Conservation (phyloP, 2,888 invertebrate genomes). For the Poecilus cupreus region DNA sequence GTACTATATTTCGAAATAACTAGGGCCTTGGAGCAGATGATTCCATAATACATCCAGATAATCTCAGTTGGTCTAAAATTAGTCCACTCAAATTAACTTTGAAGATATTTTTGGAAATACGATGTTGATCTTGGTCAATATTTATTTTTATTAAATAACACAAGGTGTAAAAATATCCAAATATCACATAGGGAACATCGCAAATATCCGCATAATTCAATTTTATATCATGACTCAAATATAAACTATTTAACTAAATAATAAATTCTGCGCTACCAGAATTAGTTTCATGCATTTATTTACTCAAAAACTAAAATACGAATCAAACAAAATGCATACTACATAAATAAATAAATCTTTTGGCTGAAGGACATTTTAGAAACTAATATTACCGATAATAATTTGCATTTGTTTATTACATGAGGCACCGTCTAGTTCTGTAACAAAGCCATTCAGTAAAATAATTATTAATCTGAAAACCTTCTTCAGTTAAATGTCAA, state of each 20-base stretch:
- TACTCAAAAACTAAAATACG: not conserved
- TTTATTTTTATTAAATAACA: constrained; percentile 49
- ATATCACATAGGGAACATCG: constrained; percentile 31
- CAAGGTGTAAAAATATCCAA: constrained; percentile 28
- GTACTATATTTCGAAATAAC: constrained; percentile 43
- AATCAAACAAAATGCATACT: too few relatives aligned
- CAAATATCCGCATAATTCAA: constrained; percentile 4
- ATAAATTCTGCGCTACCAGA: constrained; percentile 10
- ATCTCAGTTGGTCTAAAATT: constrained; percentile 39
- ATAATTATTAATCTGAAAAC: too few relatives aligned
- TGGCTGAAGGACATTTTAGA: too few relatives aligned
- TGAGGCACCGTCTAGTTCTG: too few relatives aligned
- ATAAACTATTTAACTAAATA: constrained; percentile 27
- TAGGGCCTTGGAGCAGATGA: constrained; percentile 37
- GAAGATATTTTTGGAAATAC: constrained; percentile 51
- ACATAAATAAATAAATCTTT: too few relatives aligned
- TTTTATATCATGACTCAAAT: constrained; percentile 3
- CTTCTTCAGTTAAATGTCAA: too few relatives aligned
- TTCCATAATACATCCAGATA: constrained; percentile 37
- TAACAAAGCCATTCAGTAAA: too few relatives aligned
- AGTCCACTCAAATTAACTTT: constrained; percentile 49
- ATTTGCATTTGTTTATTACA: too few relatives aligned
- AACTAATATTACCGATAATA: too few relatives aligned
- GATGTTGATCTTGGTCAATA: constrained; percentile 53
- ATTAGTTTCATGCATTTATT: constrained; percentile 7